These are phyloP conservation scores for Typhlomys cinereus DNA, from an alignment of 2,113 vertebrate genomes.

Conservation along the genomic window DNA sequence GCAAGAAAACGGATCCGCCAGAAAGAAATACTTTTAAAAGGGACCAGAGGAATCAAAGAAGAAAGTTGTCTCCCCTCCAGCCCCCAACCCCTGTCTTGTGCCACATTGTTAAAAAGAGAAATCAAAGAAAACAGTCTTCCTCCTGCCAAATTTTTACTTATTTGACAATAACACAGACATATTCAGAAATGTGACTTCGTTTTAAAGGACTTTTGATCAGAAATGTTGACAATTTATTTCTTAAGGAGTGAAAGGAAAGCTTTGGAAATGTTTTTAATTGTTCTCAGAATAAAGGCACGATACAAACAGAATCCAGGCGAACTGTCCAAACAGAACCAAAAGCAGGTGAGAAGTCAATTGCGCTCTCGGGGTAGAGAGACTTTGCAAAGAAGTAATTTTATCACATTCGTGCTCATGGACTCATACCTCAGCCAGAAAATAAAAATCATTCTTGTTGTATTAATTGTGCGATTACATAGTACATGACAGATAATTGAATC, in stretches of 20 bases:
- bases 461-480: constrained; percentile 56
- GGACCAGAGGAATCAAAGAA: background rate
- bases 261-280: constrained; percentile 42
- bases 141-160: background rate
- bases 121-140: background rate
- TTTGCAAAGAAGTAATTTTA: constrained; percentile 27
- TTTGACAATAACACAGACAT: background rate
- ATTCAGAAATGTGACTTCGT: constrained; percentile 12
- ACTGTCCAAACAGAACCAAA: background rate
- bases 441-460: constrained; percentile 62
- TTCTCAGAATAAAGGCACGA: constrained; percentile 44
- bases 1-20: background rate
- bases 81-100: no score
- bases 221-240: constrained; percentile 37
- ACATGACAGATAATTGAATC: background rate
- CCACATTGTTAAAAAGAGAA: no score
- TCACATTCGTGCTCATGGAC: constrained; percentile 47
- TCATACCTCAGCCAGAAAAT: constrained; percentile 58
- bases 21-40: background rate
- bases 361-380: constrained; percentile 40
- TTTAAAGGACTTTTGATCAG: constrained; percentile 11
- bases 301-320: constrained; percentile 49
- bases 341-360: constrained; percentile 61
- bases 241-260: constrained; percentile 9
- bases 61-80: no score